Evolutionary conservation across 1,140 invertebrate species (phyloP).

Genomic region (Acromyrmex heyeri): DNA sequence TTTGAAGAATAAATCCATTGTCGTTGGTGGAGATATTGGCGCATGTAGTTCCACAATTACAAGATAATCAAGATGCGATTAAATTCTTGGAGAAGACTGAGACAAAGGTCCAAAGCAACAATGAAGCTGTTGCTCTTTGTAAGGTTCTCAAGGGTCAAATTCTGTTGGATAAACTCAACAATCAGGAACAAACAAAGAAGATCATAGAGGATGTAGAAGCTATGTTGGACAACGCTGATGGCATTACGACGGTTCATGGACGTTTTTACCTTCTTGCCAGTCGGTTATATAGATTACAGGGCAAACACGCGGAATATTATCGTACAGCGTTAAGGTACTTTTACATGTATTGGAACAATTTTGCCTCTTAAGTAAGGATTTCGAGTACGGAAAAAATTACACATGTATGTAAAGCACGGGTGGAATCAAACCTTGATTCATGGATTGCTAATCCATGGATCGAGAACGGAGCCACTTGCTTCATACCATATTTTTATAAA

Average conservation of each 20-base stretch:
- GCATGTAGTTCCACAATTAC: conserved; percentile 93
- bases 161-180: conserved; percentile 92
- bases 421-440: too few species aligned
- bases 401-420: too few species aligned
- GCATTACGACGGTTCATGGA: conserved; percentile 97
- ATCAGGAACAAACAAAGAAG: conserved; percentile 94
- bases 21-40: conserved; percentile 96
- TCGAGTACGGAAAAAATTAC: too few species aligned
- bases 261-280: conserved; percentile 98
- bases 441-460: too few species aligned
- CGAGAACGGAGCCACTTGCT: too few species aligned
- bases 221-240: conserved; percentile 95
- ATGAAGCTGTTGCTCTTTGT: conserved; percentile 94
- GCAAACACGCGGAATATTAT: conserved; percentile 97
- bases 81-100: conserved; percentile 95
- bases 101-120: conserved; percentile 95
- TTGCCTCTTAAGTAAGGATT: too few species aligned
- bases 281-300: conserved; percentile 93
- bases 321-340: conserved; percentile 93
- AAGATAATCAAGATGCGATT: conserved; percentile 93
- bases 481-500: too few species aligned
- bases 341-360: neutral
- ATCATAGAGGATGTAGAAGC: conserved; percentile 96
- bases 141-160: conserved; percentile 95
- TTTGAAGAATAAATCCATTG: conserved; percentile 95